Base-by-base conservation (phyloP, 2,888 invertebrate species). In the Spilosoma lubricipeda region DNA sequence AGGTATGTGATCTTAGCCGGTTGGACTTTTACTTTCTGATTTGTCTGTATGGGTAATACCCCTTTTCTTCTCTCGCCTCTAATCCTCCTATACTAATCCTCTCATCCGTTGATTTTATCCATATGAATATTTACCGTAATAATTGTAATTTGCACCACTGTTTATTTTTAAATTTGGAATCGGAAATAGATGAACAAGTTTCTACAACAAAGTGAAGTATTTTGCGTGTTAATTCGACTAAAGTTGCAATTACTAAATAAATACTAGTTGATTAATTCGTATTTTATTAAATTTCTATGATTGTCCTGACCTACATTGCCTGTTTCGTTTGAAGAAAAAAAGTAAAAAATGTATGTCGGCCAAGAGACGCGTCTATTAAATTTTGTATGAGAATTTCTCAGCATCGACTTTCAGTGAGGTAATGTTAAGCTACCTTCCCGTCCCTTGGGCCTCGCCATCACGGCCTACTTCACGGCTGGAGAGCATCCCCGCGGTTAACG, bases 381-480 rank as follows among this genome's bases (percentile, higher is more conserved):
- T 83, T 8, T 81, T 76, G 67, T 77, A 72, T 71, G 72, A 77
- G 74, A 81, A 80, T 80, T 83, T 85, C 73, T 75, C 74, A 74
- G 63, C 69, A 66, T 75, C 70, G 79, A 76, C 67, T 82, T 85
- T 83, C 72, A 73, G 73, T 74, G 67, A 79, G 81, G 84, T 80
- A 85, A 85, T 81, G 78, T 83, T 74, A 83, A 76, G 85, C 80
- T 80, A 85, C 79, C 70, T 79, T 72, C 72, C 20, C 52, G 72
- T 80, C 85, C 85, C 84, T 70, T 59, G 84, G 84, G 85, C 68
- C 66, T 33, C 68, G 76, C 65, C 77, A 83, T 82, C 78, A 83
- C 77, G 74, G 78, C 78, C 72, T 73, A 74, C 79, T 83, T 85
- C 80, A 81, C 82, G 80, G 79, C 39, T 71, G 65, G 70, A 80